A percentile compares a stretch with the other conserved stretches of the same genome.
phyloP scores from a whole-genome alignment of 2,888 invertebrate species.

The Falcaria lacertinaria region DNA sequence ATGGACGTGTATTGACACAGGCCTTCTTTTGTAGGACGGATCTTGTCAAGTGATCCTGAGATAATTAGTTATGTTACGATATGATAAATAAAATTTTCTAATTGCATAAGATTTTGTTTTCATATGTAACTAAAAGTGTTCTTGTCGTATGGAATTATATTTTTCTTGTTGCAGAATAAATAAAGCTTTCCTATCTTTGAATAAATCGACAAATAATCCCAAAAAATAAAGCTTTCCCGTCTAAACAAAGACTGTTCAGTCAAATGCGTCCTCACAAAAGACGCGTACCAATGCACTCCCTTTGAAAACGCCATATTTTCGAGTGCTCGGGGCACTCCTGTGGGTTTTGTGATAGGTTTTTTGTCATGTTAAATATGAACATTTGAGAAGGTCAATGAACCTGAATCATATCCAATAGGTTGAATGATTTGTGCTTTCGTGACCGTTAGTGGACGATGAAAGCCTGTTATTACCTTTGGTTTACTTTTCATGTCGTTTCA shows the following conservation, averaged over 20 bases:
- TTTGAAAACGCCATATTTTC: conserved; percentile 29
- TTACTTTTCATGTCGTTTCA: background rate
- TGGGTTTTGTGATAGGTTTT: conserved; percentile 15
- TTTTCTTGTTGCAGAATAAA: background rate
- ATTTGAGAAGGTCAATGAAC: background rate
- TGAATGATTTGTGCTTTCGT: background rate
- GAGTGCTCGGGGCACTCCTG: conserved; percentile 33
- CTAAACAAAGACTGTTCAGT: conserved; percentile 15
- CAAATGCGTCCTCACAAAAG: conserved; percentile 47
- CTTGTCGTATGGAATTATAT: too few relatives aligned
- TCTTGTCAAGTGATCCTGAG: too few relatives aligned
- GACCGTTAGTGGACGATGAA: background rate
- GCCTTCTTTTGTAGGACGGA: too few relatives aligned
- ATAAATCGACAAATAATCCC: background rate
- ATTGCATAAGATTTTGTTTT: too few relatives aligned
- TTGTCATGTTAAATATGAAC: conserved; percentile 9
- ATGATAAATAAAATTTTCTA: too few relatives aligned
- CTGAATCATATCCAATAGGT: background rate
- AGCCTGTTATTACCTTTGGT: background rate
- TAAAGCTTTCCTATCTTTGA: background rate
- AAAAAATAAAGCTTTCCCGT: background rate
- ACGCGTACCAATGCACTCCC: conserved; percentile 37
- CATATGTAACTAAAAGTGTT: too few relatives aligned
- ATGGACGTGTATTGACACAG: too few relatives aligned
- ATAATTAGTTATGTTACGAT: too few relatives aligned